Evolutionary conservation across 2,797 vertebrate species (phyloP), one percentile per base, ranked within the genome.

Genomic region (Selene dorsalis): DNA sequence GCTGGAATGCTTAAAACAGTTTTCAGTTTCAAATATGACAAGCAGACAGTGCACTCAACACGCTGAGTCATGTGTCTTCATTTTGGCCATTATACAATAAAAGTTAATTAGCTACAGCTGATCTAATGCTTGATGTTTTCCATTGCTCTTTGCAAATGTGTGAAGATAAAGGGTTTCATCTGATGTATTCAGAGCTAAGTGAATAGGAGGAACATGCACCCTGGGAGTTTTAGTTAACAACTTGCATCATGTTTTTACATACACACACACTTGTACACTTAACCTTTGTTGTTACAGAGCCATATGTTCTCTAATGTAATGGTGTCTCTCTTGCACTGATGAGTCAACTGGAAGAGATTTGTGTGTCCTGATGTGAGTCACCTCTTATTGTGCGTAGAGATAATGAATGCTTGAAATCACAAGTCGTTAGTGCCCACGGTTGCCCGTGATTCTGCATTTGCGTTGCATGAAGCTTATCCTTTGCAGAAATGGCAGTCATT

Each of bases 361-460:
- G 48, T 62, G 26, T 38, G 26, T 52, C 47, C 7, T 26, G 56
- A 4, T 67, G 32, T 69, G 38, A 62, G 35, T 73, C 41, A 43
- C 22, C 28, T 45, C 4, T 48, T 48, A 62, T 75, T 55, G 57
- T 30, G 10, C 39, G 2, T 32, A 8, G 17, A 52, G 62, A 68
- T 65, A 71, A 68, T 50, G 5, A 76, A 77, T 63, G 6, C 35
- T 17, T 2, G 0, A 59, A 69, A 74, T 45, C 55, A 10, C 62
- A 60, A 45, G 17, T 57, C 67, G 71, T 59, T 32, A 58, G 28
- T 60, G 67, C 22, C n/a, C 18, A 59, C 38, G 17, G 38, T 10
- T 45, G 62, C 24, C 9, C 16, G 47, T 71, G 41, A 75, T 70
- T 63, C 4, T 63, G 30, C 20, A n/a, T 57, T 52, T 63, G 22